Percentiles rank a stretch among this genome's conserved stretches.
These are phyloP conservation scores for Calonectris borealis DNA, from an alignment of 2,113 vertebrate species.

Conservation along the genomic window DNA sequence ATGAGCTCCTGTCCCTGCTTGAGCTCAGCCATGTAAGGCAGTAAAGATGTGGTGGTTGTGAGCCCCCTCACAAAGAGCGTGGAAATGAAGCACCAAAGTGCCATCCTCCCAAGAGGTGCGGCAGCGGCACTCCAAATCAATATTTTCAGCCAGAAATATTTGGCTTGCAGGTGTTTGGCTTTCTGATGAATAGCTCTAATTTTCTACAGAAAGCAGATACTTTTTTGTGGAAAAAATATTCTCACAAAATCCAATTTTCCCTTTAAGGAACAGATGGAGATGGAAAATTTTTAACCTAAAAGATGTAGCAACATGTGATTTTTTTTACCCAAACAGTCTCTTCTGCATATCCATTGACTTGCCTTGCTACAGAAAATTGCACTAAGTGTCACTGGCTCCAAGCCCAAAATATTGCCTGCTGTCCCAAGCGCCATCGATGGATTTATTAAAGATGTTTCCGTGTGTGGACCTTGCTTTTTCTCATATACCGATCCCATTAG, in stretches of 20 bases:
- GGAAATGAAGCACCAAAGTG: background rate
- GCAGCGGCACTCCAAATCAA: background rate
- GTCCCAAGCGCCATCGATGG: background rate
- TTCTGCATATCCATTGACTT: background rate
- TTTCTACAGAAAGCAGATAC: constrained; percentile 12
- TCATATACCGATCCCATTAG: background rate
- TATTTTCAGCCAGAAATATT: constrained; percentile 28
- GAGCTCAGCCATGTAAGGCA: background rate
- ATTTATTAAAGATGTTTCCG: background rate
- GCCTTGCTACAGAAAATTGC: background rate
- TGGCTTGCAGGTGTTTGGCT: constrained; percentile 39
- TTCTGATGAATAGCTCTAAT: constrained; percentile 35
- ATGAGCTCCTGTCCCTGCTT: background rate
- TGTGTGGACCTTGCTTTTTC: background rate
- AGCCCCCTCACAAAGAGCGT: background rate
- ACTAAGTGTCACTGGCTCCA: background rate
- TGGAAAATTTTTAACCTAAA: background rate
- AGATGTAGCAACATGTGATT: background rate
- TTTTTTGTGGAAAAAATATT: background rate
- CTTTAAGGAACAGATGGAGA: constrained; percentile 7
- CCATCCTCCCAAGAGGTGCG: background rate
- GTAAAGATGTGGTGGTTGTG: background rate
- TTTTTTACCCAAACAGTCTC: background rate
- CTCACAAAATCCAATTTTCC: constrained; percentile 13
- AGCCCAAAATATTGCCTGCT: background rate